Conservation (phyloP, 2,113 vertebrate genomes). For the Nipponia nippon region DNA sequence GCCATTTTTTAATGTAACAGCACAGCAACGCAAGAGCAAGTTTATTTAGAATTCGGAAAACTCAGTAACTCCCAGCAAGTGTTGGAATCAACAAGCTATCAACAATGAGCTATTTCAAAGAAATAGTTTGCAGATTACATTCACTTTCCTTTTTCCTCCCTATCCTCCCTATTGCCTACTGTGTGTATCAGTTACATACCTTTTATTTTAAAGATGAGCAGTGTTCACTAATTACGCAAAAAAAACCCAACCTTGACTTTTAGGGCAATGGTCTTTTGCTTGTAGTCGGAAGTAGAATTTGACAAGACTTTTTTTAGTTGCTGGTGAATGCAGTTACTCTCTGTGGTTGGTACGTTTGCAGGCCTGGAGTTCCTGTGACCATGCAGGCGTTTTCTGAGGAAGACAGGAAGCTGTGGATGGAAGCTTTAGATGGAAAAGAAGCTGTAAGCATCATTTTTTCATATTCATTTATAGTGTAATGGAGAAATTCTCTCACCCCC, state of each 20-base stretch:
- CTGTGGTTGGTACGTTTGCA: conserved; percentile 53
- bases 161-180: background rate
- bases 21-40: background rate
- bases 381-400: conserved; percentile 93
- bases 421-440: conserved; percentile 95
- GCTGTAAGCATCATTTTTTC: conserved; percentile 76
- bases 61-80: background rate
- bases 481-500: background rate
- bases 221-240: background rate
- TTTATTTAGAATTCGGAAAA: background rate
- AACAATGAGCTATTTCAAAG: background rate
- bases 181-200: background rate
- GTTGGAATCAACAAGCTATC: background rate
- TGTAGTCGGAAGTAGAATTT: background rate
- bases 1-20: background rate
- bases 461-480: background rate
- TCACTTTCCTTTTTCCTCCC: background rate
- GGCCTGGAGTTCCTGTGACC: conserved; percentile 85
- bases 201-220: background rate
- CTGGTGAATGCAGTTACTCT: background rate
- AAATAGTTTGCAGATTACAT: background rate
- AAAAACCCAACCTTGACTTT: background rate
- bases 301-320: background rate
- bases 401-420: conserved; percentile 91
- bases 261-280: background rate